Base-by-base conservation (phyloP, 2,113 vertebrate genomes). In the Oncorhynchus masou region DNA sequence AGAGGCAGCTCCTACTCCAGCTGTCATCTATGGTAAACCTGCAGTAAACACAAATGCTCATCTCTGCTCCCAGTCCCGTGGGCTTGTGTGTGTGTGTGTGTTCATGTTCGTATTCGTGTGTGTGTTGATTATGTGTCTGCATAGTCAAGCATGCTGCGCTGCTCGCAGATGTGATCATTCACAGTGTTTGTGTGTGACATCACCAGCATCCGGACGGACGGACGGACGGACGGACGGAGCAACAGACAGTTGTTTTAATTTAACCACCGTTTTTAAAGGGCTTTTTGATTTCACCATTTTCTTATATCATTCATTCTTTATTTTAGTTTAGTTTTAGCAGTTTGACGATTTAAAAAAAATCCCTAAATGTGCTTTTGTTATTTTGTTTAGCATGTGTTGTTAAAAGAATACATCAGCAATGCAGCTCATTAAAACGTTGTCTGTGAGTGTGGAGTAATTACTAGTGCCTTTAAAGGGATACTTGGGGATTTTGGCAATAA, bases 1-100 rank as follows among this genome's bases (percentile, higher is more conserved):
- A 99, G 97, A 96, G 93, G 93, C 94, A 90, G 93, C 95, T 79
- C 96, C 96, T 88, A 94, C 95, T 91, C 96, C 96, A 91, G 92
- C 95, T 91, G 88, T 96, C 83, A 86, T 92, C 92, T 91, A 96
- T 94, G 98, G 98, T 99, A 99, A 99, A 96, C 90, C 89, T 88
- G 93, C 91, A 81, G 2, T 13, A 82, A 49, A 68, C 60, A 70
- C 75, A 45, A 79, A 75, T 73, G 74, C 59, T 71, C 84, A 74
- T 77, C 83, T 81, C 77, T 85, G 84, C 75, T 83, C 74, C 78
- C 49, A 19, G 51, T 54, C 51, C 13, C 51, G n/a, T 68, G 71
- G 57, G 65, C 68, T 31, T 71, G 25, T 73, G 31, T 72, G 48
- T 79, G 66, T 68, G 29, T 24, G 31, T 34, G 31, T 34, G 31